Evolutionary conservation across 2,888 invertebrate species (phyloP), one percentile per base, ranked within the genome.

Genomic region (Ashinkailepas kermadecensis): DNA sequence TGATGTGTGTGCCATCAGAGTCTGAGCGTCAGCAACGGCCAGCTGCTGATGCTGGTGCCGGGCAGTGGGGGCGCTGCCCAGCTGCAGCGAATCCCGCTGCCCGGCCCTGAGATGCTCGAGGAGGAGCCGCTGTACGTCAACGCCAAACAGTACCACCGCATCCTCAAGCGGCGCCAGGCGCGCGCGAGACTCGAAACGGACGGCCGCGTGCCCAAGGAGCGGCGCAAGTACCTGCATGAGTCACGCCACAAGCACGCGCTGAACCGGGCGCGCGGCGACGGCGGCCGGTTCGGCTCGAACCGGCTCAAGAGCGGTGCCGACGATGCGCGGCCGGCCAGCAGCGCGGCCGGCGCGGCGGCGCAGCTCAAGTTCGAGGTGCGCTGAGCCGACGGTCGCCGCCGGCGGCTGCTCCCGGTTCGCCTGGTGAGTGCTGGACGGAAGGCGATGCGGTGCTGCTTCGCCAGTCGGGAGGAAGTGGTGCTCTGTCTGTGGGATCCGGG

Each of bases 71-170:
- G 86, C 58, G 85, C 87, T 23, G 86, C 87, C 59, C 86, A 86
- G 81, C 83, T 87, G 74, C 86, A 87, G 81, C 83, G 87, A 82
- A 90, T 92, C 83, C 91, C 91, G 67, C 87, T 91, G 81, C 90
- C 91, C 3, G 90, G 90, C 81, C 86, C 87, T n/a, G 90, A 91
- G 4, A 91, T 91, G 74, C 88, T 93, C 0, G 97, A 97, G 87
- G 98, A 98, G 86, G 97, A 98, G 86, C 96, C 99, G 0, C 89
- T 99, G 25, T 99, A 99, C 87, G 99, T 99, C 0, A 99, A 99
- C 89, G 98, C 98, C 54, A 94, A 98, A 86, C 99, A 99, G 87
- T 99, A 99, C 89, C 93, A 96, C 87, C 91, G 90, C 83, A 99
- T 99, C 86, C 89, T 99, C 81, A 98, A 98, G 88, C 90, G 99